Base-by-base conservation (phyloP, 2,797 vertebrate genomes). In the Pampus argenteus region DNA sequence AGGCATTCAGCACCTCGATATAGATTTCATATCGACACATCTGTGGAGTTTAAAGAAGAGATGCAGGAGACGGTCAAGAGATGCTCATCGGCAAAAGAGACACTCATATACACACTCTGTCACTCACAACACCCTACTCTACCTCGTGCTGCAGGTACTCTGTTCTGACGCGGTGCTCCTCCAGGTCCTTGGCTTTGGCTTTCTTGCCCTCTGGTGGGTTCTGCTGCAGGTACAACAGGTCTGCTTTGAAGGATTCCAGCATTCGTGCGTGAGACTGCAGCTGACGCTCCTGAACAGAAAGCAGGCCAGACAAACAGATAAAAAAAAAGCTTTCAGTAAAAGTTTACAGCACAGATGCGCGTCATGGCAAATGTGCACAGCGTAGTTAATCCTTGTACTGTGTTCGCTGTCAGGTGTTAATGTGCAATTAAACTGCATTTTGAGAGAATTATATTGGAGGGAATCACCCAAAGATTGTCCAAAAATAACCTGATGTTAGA, bases 81-180 rank as follows among this genome's bases (percentile, higher is more conserved):
- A 42, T 5, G 15, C 38, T 15, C 38, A 18, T 44, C 15, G n/a
- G 6, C 17, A 36, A 11, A 7, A 44, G 6, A 38, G 0, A 52
- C 20, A 28, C 17, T 25, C 0, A 1, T 26, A 38, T 15, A 18
- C 22, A 51, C 38, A 40, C 25, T 38, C 13, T 5, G 18, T 34
- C n/a, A 29, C 13, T 25, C 36, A 20, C 8, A 8, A 4, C 51
- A 25, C 14, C 2, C 23, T 34, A 2, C 26, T 4, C 34, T 63
- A 96, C 97, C 95, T 97, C 96, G 0, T 95, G 88, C 26, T 95
- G 94, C 55, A 97, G 86, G 66, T 97, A 97, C 72, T 97, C 95
- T n/a, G 94, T 94, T 66, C 92, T 92, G 61, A 94, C 36, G 2
- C 95, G 94, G 51, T 94, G 91, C 50, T 97, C 97, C 76, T 97